Conservation (phyloP, 2,113 vertebrate genomes). For the Nesoenas mayeri region DNA sequence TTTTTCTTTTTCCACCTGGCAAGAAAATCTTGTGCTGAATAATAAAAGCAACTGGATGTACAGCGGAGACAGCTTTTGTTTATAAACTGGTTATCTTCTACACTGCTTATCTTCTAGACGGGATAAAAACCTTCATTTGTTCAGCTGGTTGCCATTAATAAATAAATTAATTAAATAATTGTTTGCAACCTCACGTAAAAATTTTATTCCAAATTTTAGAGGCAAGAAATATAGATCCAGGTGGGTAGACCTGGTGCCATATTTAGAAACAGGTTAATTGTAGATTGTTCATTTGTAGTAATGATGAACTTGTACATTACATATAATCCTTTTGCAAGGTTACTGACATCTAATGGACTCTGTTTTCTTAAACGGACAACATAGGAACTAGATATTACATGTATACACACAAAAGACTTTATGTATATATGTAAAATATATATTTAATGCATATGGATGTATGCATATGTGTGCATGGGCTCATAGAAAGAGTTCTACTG, state of each 20-base stretch:
- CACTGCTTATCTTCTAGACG: no score
- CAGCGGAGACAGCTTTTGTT: neutral
- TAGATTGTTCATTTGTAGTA: neutral
- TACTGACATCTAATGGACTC: neutral
- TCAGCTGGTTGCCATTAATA: neutral
- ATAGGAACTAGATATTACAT: neutral
- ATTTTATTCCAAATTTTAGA: neutral
- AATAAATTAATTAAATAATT: neutral
- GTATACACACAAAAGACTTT: neutral
- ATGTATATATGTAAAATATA: neutral
- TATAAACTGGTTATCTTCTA: neutral
- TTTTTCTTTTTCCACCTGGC: fast-evolving
- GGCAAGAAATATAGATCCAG: neutral
- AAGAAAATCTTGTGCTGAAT: neutral
- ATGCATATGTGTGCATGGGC: no score
- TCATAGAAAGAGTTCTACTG: neutral
- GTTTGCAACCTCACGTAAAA: neutral
- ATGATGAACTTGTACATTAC: neutral
- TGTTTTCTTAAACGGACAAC: neutral
- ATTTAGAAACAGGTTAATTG: neutral
- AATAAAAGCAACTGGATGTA: neutral
- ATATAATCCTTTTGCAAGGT: neutral
- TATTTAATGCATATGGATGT: neutral
- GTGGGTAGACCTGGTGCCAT: neutral
- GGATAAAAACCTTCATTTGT: neutral